Conservation (phyloP, 2,888 invertebrate species). For the Lasioglossum malachurum region DNA sequence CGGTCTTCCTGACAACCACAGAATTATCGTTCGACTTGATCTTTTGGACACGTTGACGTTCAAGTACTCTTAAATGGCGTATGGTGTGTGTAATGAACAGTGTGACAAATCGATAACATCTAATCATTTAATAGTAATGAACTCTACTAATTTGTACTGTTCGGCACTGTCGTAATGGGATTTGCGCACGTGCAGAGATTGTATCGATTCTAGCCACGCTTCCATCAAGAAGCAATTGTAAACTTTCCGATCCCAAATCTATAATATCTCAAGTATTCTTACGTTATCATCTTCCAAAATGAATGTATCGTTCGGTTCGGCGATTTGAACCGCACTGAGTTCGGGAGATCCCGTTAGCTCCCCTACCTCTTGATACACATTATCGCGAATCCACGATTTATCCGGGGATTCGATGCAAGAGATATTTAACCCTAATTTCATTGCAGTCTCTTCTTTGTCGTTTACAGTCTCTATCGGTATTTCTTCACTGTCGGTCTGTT, state of each 20-base stretch:
- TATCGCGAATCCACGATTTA: slow-evolving; percentile 6
- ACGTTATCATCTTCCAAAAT: slow-evolving; percentile 19
- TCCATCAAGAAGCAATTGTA: slow-evolving; percentile 42
- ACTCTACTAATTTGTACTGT: slow-evolving; percentile 13
- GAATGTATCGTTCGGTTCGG: slow-evolving; percentile 1
- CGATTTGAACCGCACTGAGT: slow-evolving; percentile 16
- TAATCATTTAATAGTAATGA: not conserved
- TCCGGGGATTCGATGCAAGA: slow-evolving; percentile 31
- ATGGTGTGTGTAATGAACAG: not conserved
- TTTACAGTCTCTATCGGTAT: not conserved
- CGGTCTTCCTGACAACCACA: no score
- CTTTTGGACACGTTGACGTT: slow-evolving; percentile 10
- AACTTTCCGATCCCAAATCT: slow-evolving; percentile 66
- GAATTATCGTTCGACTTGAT: not conserved
- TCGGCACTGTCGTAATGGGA: not conserved
- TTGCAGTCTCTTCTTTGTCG: slow-evolving; percentile 33
- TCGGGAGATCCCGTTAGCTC: not conserved
- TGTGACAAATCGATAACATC: not conserved
- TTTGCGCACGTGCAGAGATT: not conserved
- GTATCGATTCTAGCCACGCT: not conserved
- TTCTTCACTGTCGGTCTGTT: not conserved
- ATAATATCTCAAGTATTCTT: slow-evolving; percentile 63
- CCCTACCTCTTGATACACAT: not conserved
- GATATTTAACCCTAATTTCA: slow-evolving; percentile 47
- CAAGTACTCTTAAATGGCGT: slow-evolving; percentile 30